Evolutionary conservation across 2,797 vertebrate species (phyloP).

Genomic region (Leptoclinus maculatus): DNA sequence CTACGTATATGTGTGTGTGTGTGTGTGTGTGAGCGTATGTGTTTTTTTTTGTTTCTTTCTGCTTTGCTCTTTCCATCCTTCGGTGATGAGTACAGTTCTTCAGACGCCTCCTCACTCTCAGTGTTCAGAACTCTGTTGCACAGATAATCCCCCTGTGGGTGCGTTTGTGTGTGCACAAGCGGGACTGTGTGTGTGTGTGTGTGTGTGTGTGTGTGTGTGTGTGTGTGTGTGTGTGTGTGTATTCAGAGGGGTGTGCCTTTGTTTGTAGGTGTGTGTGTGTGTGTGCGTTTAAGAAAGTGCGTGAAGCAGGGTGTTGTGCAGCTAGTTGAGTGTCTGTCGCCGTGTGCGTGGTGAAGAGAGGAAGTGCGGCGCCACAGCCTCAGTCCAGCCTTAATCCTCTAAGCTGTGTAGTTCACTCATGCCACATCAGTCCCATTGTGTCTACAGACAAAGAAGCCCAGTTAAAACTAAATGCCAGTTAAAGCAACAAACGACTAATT

Average conservation of each 20-base stretch:
- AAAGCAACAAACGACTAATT: constrained; percentile 78
- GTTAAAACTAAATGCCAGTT: constrained; percentile 79
- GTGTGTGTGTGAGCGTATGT: constrained; percentile 18
- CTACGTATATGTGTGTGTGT: constrained; percentile 11
- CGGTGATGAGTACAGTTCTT: constrained; percentile 71
- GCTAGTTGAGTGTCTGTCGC: constrained; percentile 35
- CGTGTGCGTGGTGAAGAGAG: constrained; percentile 46
- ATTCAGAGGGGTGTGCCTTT: constrained; percentile 47
- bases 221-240: constrained; percentile 10
- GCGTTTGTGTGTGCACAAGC: constrained; percentile 33
- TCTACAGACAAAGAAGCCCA: constrained; percentile 74
- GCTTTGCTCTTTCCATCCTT: constrained; percentile 67
- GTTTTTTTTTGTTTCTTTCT: constrained; percentile 22
- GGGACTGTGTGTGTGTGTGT: constrained; percentile 16
- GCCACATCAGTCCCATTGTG: constrained; percentile 80
- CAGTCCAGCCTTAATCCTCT: constrained; percentile 79
- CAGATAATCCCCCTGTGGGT: constrained; percentile 73
- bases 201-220: constrained; percentile 6
- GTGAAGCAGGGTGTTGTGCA: constrained; percentile 41
- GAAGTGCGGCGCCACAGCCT: constrained; percentile 57
- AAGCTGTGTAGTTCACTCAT: constrained; percentile 79
- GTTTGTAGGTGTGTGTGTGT: constrained; percentile 58
- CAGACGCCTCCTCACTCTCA: constrained; percentile 75
- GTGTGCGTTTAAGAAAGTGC: constrained; percentile 50
- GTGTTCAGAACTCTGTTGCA: constrained; percentile 71